Conservation (phyloP, 2,888 invertebrate genomes). For the Therioaphis trifolii region DNA sequence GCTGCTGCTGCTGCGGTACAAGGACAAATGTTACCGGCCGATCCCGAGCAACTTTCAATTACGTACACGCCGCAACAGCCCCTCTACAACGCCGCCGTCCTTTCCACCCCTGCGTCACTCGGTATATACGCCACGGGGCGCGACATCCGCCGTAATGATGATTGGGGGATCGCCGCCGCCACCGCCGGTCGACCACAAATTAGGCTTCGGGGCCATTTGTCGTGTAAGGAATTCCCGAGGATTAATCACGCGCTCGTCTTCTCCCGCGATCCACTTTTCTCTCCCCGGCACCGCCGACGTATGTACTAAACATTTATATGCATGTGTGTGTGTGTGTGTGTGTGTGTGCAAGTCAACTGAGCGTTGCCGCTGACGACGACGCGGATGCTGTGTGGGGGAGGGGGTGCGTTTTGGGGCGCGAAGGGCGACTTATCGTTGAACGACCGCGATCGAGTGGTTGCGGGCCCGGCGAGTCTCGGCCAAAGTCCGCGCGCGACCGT, state of each 20-base stretch:
- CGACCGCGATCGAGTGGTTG: too few species aligned
- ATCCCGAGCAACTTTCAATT: conserved; percentile 53
- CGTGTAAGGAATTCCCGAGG: conserved; percentile 47
- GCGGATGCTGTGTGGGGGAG: too few species aligned
- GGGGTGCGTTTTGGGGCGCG: too few species aligned
- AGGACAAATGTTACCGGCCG: conserved; percentile 54
- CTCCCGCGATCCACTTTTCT: background rate
- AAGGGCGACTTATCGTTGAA: too few species aligned
- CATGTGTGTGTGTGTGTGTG: background rate
- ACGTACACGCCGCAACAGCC: conserved; percentile 1
- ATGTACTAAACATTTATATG: background rate
- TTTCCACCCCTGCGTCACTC: background rate
- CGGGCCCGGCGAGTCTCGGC: too few species aligned
- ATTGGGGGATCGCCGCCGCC: background rate
- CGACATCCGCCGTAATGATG: conserved; percentile 30
- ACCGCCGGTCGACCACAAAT: conserved; percentile 39
- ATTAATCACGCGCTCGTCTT: conserved; percentile 30
- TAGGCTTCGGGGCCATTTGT: conserved; percentile 39
- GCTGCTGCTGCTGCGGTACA: background rate
- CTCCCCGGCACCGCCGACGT: conserved; percentile 7
- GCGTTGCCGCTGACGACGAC: too few species aligned
- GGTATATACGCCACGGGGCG: background rate
- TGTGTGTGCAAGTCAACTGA: too few species aligned
- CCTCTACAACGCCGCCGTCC: background rate
- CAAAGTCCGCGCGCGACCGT: too few species aligned